Evolutionary conservation across 2,888 invertebrate genomes (phyloP), one percentile per base, ranked within the genome.

Genomic region (Parnassius orleans): DNA sequence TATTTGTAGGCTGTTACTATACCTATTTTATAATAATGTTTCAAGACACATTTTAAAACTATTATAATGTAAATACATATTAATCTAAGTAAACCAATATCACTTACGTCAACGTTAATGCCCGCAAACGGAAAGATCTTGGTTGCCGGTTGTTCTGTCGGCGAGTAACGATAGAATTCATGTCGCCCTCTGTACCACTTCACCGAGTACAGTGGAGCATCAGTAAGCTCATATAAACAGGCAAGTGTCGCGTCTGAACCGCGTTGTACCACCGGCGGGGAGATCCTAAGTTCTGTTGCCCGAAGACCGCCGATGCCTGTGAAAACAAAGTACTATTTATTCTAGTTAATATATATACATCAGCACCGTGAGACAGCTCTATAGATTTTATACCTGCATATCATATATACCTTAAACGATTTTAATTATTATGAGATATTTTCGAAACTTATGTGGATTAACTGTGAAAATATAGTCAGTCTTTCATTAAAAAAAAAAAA

Each of bases 161-260:
- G 94, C 15, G 94, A 93, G 74, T 88, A 90, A 68, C 95, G 91
- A 80, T 94, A 95, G 86, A 95, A 95, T 85, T 95, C 95, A 78
- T 94, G 92, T 71, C 93, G 91, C 53, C 94, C 94, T 69, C 94
- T 91, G 82, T 95, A 95, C 93, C 94, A 95, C 80, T 95, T 95
- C 65, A 94, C 94, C 53, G 94, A 93, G 82, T 95, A 95, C 11
- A 95, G 86, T 0, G 94, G 94, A 11, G 94, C 94, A n/a, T 93
- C 94, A 7, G 94, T 93, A 69, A 94, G 84, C 77, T 94, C 93
- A 79, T 94, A 94, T 46, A 93, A 83, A 72, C 94, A 95, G 44
- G 92, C 93, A 41, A 94, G 79, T 1, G 86, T 90, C 15, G 93
- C 93, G 67, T 93, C 93, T 19, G 93, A 93, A 1, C 93, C 94